Evolutionary conservation across 2,113 vertebrate species (phyloP), one percentile per base, ranked within the genome.

Genomic region (Agapornis roseicollis): DNA sequence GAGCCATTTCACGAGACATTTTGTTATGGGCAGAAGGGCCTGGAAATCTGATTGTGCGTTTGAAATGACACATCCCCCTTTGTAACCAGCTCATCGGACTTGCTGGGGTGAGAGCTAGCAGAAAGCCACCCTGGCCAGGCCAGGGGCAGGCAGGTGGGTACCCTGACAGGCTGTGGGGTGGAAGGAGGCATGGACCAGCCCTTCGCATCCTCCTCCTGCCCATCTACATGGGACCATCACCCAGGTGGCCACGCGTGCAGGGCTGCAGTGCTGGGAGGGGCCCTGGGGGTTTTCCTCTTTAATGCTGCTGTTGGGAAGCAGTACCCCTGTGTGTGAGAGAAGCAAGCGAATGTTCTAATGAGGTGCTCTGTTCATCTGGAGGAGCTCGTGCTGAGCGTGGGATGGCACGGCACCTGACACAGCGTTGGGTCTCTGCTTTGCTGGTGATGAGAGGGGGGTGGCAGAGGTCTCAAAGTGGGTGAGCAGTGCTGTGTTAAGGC

Each of bases 1-100:
- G 39, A 96, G 77, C 80, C 79, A 60, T 93, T 95, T 94, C 92
- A 95, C 22, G 71, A 96, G 91, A 61, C 83, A n/a, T 88, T 91
- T 91, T 71, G 74, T 91, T 77, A 77, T 3, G 50, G 70, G 84
- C 80, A 80, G 94, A 87, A 92, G 72, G 77, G 70, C 55, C 31
- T 17, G 91, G 88, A 94, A 93, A 86, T 91, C 60, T 69, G 81
- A 80, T 52, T 90, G 87, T 96, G 80, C 46, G 2, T 94, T 95
- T 94, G 55, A 84, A 95, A 92, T 68, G 84, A 88, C 80, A 85
- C 76, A 1, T 93, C 72, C 86, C 88, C 72, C 82, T 96, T 93
- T 94, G 92, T 93, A 79, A 80, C n/a, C 82, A 60, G 70, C 86
- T 80, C 23, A 72, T 91, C 2, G 4, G 28, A 15, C 88, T 52